These are phyloP conservation scores for Epirrhoe alternata DNA, from an alignment of 2,888 invertebrate genomes.

Conservation along the genomic window DNA sequence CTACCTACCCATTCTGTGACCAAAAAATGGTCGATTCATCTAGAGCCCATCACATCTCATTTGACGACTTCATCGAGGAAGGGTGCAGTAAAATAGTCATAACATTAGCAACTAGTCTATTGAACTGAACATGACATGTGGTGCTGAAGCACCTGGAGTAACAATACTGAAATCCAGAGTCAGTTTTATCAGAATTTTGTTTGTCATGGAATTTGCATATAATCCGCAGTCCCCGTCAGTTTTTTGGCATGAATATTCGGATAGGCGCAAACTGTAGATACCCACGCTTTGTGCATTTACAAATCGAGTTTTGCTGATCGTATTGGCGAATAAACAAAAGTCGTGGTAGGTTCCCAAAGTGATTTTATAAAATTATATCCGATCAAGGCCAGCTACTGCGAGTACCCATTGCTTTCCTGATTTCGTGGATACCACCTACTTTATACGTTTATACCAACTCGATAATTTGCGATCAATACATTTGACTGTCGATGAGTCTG, in stretches of 20 bases:
- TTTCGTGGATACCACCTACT: too few species aligned
- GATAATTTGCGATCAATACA: too few species aligned
- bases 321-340: background rate
- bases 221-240: conserved; percentile 47
- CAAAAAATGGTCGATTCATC: too few species aligned
- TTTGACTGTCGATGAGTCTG: too few species aligned
- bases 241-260: conserved; percentile 52
- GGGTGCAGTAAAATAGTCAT: too few species aligned
- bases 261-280: conserved; percentile 47
- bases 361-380: too few species aligned
- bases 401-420: too few species aligned
- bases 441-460: too few species aligned
- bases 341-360: background rate
- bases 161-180: conserved; percentile 17
- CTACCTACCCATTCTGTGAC: too few species aligned
- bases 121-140: background rate
- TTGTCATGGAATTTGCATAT: conserved; percentile 60
- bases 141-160: background rate
- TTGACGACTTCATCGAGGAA: too few species aligned
- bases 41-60: too few species aligned
- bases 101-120: background rate
- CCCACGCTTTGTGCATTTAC: conserved; percentile 51
- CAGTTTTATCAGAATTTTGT: conserved; percentile 53
- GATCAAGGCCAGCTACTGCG: too few species aligned
- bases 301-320: conserved; percentile 58